Base-by-base conservation (phyloP, 2,113 vertebrate species). In the Noturus placidus region DNA sequence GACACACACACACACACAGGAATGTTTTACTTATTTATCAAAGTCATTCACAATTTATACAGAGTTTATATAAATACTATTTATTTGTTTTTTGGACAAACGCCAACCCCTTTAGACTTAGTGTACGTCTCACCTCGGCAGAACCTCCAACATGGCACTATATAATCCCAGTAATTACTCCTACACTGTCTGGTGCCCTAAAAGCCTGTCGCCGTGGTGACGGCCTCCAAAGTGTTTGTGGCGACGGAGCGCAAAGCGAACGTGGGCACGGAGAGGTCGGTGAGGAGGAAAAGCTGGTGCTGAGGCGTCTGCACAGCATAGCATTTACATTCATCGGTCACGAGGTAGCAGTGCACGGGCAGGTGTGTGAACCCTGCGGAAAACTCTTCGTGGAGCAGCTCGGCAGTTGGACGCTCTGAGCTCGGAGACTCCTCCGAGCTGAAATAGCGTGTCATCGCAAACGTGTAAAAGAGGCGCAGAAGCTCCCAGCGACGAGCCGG, bases 391-490 rank as follows among this genome's bases (percentile, higher is more conserved):
- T 88, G 89, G 0, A 93, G 92, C 17, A 90, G 38, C 9, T 82
- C 70, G 52, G 87, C 15, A 35, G 78, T 0, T 11, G 86, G 86
- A 10, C 90, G 88, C 20, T 90, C 91, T 7, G 89, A 92, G 0
- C 38, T 80, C 8, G 90, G 81, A 3, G 92, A 82, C 74, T 95
- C 95, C 65, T 96, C 96, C 76, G 93, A 91, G 38, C 91, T 88
- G 86, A 98, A 98, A 91, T 98, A 96, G 3, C 91, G 93, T 6
- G 95, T 93, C 0, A 88, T 89, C 57, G 95, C 93, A 67, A 98
- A 95, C 3, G 94, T 90, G 86, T 97, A 98, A 92, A 98, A 97
- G 35, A 93, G 93, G 35, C 95, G 95, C 50, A 98, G 94, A 0
- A 97, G 94, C 83, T 94, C 92, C 92, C 95, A 93, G 54, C 96